These are phyloP conservation scores for Darevskia mixta DNA, from an alignment of 2,797 vertebrate genomes.

Conservation along the genomic window DNA sequence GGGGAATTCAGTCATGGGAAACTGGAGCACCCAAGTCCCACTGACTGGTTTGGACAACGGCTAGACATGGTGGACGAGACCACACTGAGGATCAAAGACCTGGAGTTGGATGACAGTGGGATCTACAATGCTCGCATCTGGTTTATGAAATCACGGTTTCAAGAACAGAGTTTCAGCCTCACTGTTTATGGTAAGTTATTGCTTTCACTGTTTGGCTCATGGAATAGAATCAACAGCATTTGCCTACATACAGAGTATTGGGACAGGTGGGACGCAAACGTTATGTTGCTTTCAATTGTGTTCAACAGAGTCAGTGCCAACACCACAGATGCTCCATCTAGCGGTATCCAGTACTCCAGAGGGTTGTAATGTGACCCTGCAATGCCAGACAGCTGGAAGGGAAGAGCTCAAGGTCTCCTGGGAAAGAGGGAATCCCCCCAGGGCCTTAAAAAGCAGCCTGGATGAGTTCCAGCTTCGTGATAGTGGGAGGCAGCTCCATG, in stretches of 20 bases:
- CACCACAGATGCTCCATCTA: not conserved
- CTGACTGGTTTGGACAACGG: not conserved
- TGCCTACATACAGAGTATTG: too few relatives aligned
- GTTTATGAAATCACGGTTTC: rapidly evolving
- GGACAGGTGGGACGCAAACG: too few relatives aligned
- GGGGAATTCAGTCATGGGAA: not conserved
- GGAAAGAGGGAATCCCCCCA: not conserved
- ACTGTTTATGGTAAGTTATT: not conserved
- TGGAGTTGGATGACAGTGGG: not conserved
- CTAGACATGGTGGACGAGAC: not conserved
- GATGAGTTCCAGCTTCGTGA: not conserved
- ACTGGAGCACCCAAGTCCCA: not conserved
- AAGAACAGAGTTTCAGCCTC: not conserved
- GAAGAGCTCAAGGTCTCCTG: not conserved
- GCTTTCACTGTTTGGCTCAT: too few relatives aligned
- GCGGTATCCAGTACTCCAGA: rapidly evolving
- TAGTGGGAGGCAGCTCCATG: not conserved
- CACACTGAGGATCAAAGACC: not conserved
- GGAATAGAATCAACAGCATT: too few relatives aligned
- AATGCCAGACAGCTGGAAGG: not conserved
- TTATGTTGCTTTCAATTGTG: not conserved
- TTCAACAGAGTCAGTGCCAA: not conserved
- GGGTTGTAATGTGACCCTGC: not conserved
- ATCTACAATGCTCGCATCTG: not conserved
- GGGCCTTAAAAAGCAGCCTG: not conserved